Evolutionary conservation across 2,888 invertebrate species (phyloP).

Genomic region (Coenonympha glycerion): DNA sequence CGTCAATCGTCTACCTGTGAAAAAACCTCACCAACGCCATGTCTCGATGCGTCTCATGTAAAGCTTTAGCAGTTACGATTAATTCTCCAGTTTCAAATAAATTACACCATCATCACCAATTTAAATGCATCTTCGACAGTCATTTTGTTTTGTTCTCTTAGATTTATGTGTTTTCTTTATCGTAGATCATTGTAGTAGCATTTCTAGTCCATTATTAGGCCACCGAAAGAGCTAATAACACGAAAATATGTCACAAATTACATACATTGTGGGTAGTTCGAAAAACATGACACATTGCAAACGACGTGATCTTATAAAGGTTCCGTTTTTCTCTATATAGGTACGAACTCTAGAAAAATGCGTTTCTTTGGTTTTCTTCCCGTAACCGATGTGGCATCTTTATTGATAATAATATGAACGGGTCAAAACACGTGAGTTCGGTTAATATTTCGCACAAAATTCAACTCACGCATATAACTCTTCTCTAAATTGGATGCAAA

Average conservation of each 20-base stretch:
- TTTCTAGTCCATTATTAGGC: slow-evolving; percentile 28
- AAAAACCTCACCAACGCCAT: slow-evolving; percentile 28
- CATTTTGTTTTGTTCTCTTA: slow-evolving; percentile 33
- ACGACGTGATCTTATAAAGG: too few species aligned
- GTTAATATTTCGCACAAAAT: too few species aligned
- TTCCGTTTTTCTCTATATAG: too few species aligned
- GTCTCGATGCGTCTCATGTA: slow-evolving; percentile 36
- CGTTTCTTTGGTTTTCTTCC: too few species aligned
- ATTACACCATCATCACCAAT: slow-evolving; percentile 52
- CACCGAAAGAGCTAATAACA: slow-evolving; percentile 12
- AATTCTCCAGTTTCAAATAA: slow-evolving; percentile 52
- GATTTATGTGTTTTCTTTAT: slow-evolving; percentile 12
- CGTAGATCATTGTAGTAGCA: slow-evolving; percentile 60
- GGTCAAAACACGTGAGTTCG: too few species aligned
- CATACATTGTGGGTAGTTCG: not conserved
- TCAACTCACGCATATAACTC: too few species aligned
- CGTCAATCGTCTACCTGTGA: slow-evolving; percentile 25
- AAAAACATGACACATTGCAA: not conserved
- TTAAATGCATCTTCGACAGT: slow-evolving; percentile 68
- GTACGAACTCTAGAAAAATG: too few species aligned
- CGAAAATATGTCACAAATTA: not conserved
- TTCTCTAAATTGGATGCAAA: too few species aligned
- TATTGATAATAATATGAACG: too few species aligned
- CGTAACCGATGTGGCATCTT: too few species aligned
- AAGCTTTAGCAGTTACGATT: slow-evolving; percentile 54